phyloP scores from a whole-genome alignment of 1,140 invertebrate species.

The Diploscapter pachys region DNA sequence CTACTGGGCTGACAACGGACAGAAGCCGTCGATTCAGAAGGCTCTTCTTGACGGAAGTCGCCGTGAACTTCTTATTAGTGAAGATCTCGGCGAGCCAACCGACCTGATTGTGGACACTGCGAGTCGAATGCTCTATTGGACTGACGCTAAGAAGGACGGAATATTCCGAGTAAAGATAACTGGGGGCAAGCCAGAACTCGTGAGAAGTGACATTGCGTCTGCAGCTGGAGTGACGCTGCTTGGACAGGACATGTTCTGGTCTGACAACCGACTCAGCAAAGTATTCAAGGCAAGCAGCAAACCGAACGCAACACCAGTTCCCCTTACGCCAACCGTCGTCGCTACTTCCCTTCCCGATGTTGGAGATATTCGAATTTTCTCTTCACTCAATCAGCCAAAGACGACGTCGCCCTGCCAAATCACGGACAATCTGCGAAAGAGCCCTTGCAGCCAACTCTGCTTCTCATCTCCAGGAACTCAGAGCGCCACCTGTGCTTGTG shows the following conservation, averaged over 20 bases:
- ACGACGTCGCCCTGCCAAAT: slow-evolving; percentile 53
- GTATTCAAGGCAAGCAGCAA: slow-evolving; percentile 68
- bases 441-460: slow-evolving; percentile 87
- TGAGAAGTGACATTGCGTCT: slow-evolving; percentile 83
- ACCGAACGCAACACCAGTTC: slow-evolving; percentile 72
- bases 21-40: slow-evolving; percentile 86
- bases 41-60: slow-evolving; percentile 82
- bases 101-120: slow-evolving; percentile 88
- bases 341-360: slow-evolving; percentile 45
- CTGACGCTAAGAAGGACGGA: slow-evolving; percentile 80
- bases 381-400: slow-evolving; percentile 48
- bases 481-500: slow-evolving; percentile 79
- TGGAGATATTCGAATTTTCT: slow-evolving; percentile 46
- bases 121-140: slow-evolving; percentile 95
- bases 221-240: slow-evolving; percentile 83
- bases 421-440: slow-evolving; percentile 60
- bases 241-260: slow-evolving; percentile 80
- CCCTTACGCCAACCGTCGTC: slow-evolving; percentile 49
- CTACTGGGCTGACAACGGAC: slow-evolving; percentile 91
- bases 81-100: slow-evolving; percentile 81
- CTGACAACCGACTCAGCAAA: slow-evolving; percentile 83
- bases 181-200: slow-evolving; percentile 66
- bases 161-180: slow-evolving; percentile 64
- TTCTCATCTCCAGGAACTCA: slow-evolving; percentile 75
- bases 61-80: slow-evolving; percentile 80